Percentiles rank a stretch among this genome's conserved stretches.
These are phyloP conservation scores for Oreonectes daqikongensis DNA, from an alignment of 2,797 vertebrate species.

Conservation along the genomic window DNA sequence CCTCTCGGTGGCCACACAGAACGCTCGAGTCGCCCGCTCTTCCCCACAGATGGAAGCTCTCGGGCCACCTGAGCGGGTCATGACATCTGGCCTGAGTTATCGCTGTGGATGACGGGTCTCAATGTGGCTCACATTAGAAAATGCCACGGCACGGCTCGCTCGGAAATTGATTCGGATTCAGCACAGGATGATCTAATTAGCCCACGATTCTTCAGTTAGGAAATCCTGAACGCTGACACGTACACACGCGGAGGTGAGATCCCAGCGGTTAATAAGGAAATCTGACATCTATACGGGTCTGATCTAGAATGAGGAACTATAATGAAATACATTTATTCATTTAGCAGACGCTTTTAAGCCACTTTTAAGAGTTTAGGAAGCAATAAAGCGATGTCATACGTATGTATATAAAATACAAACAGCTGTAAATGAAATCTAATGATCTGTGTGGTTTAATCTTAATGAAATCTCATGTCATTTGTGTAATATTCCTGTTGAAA, in stretches of 20 bases:
- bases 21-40: slow-evolving; percentile 7
- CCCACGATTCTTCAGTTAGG: slow-evolving; percentile 63
- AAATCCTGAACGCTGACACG: slow-evolving; percentile 43
- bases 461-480: slow-evolving; percentile 32
- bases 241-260: not conserved
- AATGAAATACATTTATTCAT: too few relatives aligned
- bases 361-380: too few relatives aligned
- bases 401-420: too few relatives aligned
- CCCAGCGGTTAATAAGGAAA: too few relatives aligned
- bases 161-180: slow-evolving; percentile 71
- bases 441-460: not conserved
- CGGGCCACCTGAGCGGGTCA: slow-evolving; percentile 68
- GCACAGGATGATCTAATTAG: slow-evolving; percentile 71
- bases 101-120: slow-evolving; percentile 54
- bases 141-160: slow-evolving; percentile 60
- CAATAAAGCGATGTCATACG: too few relatives aligned
- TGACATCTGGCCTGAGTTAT: slow-evolving; percentile 69
- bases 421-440: not conserved
- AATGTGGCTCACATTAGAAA: slow-evolving; percentile 75
- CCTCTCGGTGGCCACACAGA: not conserved
- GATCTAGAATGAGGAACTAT: too few relatives aligned
- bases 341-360: too few relatives aligned
- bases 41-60: slow-evolving; percentile 52
- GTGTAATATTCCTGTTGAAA: slow-evolving; percentile 20
- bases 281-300: too few relatives aligned